A percentile compares a stretch with the other conserved stretches of the same genome.
phyloP scores from a whole-genome alignment of 2,113 vertebrate genomes.

The Oryzias celebensis region DNA sequence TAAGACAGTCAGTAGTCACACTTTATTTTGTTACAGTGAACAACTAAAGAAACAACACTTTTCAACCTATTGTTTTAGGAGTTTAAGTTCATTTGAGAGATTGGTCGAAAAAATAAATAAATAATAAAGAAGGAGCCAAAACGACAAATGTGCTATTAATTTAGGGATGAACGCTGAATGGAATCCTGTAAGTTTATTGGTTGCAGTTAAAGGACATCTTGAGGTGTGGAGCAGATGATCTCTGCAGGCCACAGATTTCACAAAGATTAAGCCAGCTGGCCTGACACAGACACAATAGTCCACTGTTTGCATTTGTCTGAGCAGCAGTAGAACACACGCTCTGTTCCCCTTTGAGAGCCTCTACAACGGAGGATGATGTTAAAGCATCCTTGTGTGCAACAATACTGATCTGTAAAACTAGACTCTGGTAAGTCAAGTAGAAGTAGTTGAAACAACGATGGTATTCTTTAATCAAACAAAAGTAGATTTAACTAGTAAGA shows the following conservation, averaged over 20 bases:
- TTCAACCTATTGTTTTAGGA: background rate
- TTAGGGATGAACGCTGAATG: constrained; percentile 38
- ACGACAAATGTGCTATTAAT: constrained; percentile 11
- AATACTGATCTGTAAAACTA: constrained; percentile 50
- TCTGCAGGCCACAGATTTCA: constrained; percentile 67
- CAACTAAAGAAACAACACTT: background rate
- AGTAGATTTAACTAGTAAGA: background rate
- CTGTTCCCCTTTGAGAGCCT: constrained; percentile 55
- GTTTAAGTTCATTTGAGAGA: background rate
- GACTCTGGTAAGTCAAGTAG: constrained; percentile 41
- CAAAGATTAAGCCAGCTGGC: constrained; percentile 73
- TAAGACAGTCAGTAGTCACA: background rate
- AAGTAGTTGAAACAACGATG: constrained; percentile 39
- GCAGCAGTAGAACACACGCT: constrained; percentile 66
- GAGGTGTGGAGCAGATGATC: constrained; percentile 73
- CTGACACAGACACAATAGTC: constrained; percentile 74
- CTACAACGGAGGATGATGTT: constrained; percentile 59
- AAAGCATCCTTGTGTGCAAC: constrained; percentile 55
- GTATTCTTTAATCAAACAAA: constrained; percentile 20
- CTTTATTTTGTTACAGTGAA: background rate
- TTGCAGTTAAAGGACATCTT: constrained; percentile 74
- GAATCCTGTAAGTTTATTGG: constrained; percentile 54
- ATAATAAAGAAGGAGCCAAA: constrained; percentile 11
- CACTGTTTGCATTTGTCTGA: constrained; percentile 71
- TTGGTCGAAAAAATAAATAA: constrained; percentile 3